Percentiles rank a stretch among this genome's conserved stretches.
These are phyloP conservation scores for Ceyx cyanopectus DNA, from an alignment of 2,113 vertebrate genomes.

Conservation along the genomic window DNA sequence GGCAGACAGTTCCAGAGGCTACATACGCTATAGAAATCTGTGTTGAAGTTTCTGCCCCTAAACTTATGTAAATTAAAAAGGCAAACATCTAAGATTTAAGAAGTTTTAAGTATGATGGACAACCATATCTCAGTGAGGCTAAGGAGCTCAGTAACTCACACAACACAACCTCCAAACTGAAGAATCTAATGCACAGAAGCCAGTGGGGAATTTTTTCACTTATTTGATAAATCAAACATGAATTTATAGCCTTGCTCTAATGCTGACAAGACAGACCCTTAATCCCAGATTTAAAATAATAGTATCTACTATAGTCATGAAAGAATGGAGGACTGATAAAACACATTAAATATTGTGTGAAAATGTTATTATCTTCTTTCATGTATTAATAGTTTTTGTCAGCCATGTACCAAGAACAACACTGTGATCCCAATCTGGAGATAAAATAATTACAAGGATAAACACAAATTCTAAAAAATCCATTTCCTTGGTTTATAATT, in stretches of 20 bases:
- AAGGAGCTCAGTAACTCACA: background rate
- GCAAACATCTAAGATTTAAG: background rate
- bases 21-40: background rate
- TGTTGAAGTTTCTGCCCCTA: background rate
- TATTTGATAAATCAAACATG: background rate
- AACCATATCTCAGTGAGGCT: background rate
- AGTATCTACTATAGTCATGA: background rate
- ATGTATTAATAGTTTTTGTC: background rate
- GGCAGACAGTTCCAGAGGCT: background rate
- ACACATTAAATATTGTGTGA: background rate
- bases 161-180: background rate
- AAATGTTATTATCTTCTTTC: background rate
- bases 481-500: background rate
- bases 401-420: background rate
- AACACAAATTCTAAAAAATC: background rate
- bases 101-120: background rate
- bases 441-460: background rate
- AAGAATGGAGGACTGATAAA: background rate
- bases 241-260: background rate
- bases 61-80: background rate
- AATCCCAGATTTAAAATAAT: background rate
- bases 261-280: background rate
- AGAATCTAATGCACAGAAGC: background rate
- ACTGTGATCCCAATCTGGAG: background rate
- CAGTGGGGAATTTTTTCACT: background rate